Conservation (phyloP, 2,113 vertebrate species). For the Pseudorasbora parva region DNA sequence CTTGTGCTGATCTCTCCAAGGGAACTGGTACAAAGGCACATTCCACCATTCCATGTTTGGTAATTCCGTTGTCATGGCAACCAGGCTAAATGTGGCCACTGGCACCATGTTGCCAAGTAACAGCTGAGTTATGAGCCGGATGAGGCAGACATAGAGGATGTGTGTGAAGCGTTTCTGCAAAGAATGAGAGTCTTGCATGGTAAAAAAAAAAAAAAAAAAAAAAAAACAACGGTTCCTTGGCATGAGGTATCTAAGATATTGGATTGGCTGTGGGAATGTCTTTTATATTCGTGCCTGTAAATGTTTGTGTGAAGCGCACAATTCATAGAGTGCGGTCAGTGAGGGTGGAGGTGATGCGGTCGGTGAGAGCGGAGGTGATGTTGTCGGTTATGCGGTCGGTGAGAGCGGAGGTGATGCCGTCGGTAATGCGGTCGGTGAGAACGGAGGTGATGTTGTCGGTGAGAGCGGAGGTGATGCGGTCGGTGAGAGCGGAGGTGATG, state of each 20-base stretch:
- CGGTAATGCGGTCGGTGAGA: no score
- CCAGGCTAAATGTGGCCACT: slow-evolving; percentile 72
- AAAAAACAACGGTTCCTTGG: background rate
- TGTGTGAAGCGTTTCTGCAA: slow-evolving; percentile 39
- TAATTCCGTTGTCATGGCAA: slow-evolving; percentile 69
- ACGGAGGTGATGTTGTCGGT: no score
- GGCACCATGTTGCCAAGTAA: slow-evolving; percentile 80
- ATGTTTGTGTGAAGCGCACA: no score
- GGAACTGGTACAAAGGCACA: slow-evolving; percentile 19
- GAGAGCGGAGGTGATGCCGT: no score
- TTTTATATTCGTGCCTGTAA: slow-evolving; percentile 45
- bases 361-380: no score
- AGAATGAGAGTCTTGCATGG: background rate
- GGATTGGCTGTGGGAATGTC: background rate
- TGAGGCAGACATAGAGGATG: slow-evolving; percentile 65
- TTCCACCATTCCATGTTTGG: slow-evolving; percentile 57
- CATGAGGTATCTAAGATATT: background rate
- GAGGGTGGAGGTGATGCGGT: no score
- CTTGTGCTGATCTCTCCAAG: background rate
- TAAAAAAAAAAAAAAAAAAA: background rate
- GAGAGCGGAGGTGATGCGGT: no score
- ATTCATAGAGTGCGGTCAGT: no score
- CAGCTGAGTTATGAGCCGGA: slow-evolving; percentile 76
- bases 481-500: no score
- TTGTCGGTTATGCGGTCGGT: no score